Percentiles rank a stretch among this genome's conserved stretches.
These are phyloP conservation scores for Geotrypetes seraphini DNA, from an alignment of 2,797 vertebrate genomes.

Conservation along the genomic window DNA sequence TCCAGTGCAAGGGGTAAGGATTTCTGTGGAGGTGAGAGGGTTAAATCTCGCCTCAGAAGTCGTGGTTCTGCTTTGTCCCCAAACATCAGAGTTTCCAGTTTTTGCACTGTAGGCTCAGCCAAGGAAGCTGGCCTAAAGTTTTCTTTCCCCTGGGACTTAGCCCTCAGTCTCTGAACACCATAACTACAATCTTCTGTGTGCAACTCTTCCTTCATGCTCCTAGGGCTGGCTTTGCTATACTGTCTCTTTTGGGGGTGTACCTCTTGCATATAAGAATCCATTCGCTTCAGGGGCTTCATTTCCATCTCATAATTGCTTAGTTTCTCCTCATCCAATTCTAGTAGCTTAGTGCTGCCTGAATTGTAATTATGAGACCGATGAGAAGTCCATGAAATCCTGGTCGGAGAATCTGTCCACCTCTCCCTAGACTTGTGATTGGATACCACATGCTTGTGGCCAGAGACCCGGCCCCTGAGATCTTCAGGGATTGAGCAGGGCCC, in stretches of 20 bases:
- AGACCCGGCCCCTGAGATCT: constrained; percentile 65
- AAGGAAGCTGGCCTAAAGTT: constrained; percentile 62
- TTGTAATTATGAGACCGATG: constrained; percentile 74
- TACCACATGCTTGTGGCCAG: constrained; percentile 72
- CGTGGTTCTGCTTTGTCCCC: constrained; percentile 77
- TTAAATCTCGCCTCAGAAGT: constrained; percentile 84
- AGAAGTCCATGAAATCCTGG: constrained; percentile 75
- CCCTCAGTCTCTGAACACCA: constrained; percentile 68
- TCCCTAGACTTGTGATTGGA: constrained; percentile 83
- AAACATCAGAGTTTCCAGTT: constrained; percentile 76
- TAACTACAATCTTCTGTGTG: constrained; percentile 67
- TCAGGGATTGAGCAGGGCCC: constrained; percentile 58
- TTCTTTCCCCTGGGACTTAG: constrained; percentile 71
- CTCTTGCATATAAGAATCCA: constrained; percentile 71
- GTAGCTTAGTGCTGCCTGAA: constrained; percentile 65
- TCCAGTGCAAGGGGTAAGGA: constrained; percentile 82
- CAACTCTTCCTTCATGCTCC: constrained; percentile 60
- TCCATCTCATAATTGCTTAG: constrained; percentile 94
- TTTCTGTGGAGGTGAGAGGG: constrained; percentile 84
- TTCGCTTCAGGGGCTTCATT: constrained; percentile 91
- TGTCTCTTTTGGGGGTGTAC: constrained; percentile 71
- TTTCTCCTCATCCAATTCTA: constrained; percentile 89
- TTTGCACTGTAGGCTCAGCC: constrained; percentile 67
- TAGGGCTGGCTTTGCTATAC: constrained; percentile 52
- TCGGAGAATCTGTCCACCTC: constrained; percentile 75